Percentiles rank a stretch among this genome's conserved stretches.
Conservation (phyloP, 2,888 invertebrate genomes). For the Apodemia mormo region DNA sequence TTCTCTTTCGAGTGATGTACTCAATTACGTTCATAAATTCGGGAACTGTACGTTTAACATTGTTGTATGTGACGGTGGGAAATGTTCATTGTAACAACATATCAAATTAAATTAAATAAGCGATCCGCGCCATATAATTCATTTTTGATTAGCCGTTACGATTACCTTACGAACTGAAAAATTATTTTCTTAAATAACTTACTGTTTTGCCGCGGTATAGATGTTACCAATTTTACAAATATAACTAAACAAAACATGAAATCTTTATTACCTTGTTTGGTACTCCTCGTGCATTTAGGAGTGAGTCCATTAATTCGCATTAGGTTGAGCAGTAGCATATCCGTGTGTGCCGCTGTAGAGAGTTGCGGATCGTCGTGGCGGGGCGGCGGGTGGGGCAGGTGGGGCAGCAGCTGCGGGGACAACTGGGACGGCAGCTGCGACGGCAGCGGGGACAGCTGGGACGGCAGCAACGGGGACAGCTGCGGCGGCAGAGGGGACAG, state of each 20-base stretch:
- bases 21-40: too few relatives aligned
- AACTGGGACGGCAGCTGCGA: constrained; percentile 28
- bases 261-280: constrained; percentile 45
- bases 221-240: too few relatives aligned
- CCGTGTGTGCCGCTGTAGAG: constrained; percentile 65
- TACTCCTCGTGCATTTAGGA: constrained; percentile 40
- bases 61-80: too few relatives aligned
- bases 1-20: too few relatives aligned
- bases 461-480: constrained; percentile 36
- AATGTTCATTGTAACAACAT: too few relatives aligned
- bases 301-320: constrained; percentile 73
- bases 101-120: too few relatives aligned
- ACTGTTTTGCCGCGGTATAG: too few relatives aligned
- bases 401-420: constrained; percentile 25
- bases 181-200: too few relatives aligned
- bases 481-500: constrained; percentile 38
- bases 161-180: too few relatives aligned
- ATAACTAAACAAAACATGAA: neutral
- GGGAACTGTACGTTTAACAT: too few relatives aligned
- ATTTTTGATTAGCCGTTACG: too few relatives aligned
- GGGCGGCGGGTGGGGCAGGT: constrained; percentile 34
- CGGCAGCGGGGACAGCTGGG: constrained; percentile 23
- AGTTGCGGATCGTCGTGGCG: constrained; percentile 59
- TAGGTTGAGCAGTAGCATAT: constrained; percentile 69
- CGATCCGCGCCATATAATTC: too few relatives aligned